Conservation (phyloP, 2,888 invertebrate genomes). For the Scelioninae gen. 1 region DNA sequence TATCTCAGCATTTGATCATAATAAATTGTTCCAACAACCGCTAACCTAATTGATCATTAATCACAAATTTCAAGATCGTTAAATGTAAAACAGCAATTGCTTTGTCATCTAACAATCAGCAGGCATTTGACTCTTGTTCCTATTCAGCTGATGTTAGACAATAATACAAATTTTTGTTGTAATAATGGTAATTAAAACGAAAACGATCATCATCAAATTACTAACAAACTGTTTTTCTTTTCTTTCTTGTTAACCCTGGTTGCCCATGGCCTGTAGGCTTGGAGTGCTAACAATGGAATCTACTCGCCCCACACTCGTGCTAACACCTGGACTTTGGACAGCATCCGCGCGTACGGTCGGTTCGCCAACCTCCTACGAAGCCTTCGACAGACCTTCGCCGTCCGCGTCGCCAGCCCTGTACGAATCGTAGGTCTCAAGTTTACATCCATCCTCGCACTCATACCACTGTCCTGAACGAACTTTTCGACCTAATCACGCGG, state of each 20-base stretch:
- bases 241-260: conserved; percentile 88
- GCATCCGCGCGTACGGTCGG: conserved; percentile 82
- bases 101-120: conserved; percentile 78
- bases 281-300: conserved; percentile 89
- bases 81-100: conserved; percentile 61
- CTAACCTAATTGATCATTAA: conserved; percentile 8
- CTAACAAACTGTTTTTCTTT: conserved; percentile 90
- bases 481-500: conserved; percentile 25
- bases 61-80: conserved; percentile 13
- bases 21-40: conserved; percentile 6
- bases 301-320: conserved; percentile 84
- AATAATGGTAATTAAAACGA: conserved; percentile 61
- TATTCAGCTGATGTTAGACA: conserved; percentile 79
- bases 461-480: conserved; percentile 73
- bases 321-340: conserved; percentile 85
- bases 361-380: conserved; percentile 79
- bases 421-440: conserved; percentile 73
- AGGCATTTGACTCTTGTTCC: conserved; percentile 76
- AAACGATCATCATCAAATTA: conserved; percentile 83
- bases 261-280: conserved; percentile 88
- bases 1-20: background rate
- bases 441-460: conserved; percentile 77
- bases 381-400: conserved; percentile 82
- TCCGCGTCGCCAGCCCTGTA: conserved; percentile 84
- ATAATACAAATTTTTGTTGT: conserved; percentile 70